These are phyloP conservation scores for Spilarctia lutea DNA, from an alignment of 2,888 invertebrate genomes.

Conservation along the genomic window DNA sequence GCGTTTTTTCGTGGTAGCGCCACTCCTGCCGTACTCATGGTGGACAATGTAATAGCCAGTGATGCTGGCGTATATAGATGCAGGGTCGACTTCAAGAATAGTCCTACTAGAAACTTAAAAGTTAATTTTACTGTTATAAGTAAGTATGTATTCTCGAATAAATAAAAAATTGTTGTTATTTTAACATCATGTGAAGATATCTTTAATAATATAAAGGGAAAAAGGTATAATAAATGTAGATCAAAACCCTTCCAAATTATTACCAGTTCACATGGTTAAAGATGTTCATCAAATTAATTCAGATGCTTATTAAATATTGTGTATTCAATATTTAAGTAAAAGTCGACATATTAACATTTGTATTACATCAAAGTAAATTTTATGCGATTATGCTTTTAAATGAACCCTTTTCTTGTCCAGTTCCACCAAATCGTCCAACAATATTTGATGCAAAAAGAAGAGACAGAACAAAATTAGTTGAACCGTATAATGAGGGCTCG, in stretches of 20 bases:
- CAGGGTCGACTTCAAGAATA: slow-evolving; percentile 96
- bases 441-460: slow-evolving; percentile 93
- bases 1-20: slow-evolving; percentile 92
- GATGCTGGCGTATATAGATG: slow-evolving; percentile 96
- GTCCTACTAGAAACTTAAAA: slow-evolving; percentile 95
- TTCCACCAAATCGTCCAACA: slow-evolving; percentile 93
- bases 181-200: background rate
- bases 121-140: slow-evolving; percentile 96
- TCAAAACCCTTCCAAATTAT: background rate
- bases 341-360: background rate
- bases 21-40: slow-evolving; percentile 91
- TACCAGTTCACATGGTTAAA: background rate
- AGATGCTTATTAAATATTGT: background rate
- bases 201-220: background rate
- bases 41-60: slow-evolving; percentile 91
- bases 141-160: slow-evolving; percentile 85
- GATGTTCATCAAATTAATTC: background rate
- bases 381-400: background rate
- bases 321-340: background rate
- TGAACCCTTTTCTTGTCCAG: slow-evolving; percentile 77
- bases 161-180: too few relatives aligned
- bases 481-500: slow-evolving; percentile 95
- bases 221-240: background rate
- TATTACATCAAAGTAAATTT: background rate
- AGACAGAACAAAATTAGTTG: slow-evolving; percentile 91